Evolutionary conservation across 1,140 invertebrate species (phyloP).

Genomic region (Leptoteleia sp.): DNA sequence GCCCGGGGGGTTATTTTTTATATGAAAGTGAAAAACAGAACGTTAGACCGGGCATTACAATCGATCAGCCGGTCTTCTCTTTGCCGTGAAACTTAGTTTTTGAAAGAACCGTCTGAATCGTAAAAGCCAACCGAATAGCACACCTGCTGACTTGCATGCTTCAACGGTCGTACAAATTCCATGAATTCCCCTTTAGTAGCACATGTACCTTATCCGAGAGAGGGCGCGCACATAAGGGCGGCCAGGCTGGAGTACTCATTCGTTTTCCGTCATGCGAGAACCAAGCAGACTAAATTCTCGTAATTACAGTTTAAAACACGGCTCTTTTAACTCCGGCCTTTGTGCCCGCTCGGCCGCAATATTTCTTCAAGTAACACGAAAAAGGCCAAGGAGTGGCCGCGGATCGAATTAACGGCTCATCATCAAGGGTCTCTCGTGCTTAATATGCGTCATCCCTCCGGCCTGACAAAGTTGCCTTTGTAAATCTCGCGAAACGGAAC

Average conservation of each 20-base stretch:
- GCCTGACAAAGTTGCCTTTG: slow-evolving; percentile 17
- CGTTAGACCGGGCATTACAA: slow-evolving; percentile 14
- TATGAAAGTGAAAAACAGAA: slow-evolving; percentile 1
- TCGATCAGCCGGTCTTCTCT: slow-evolving; percentile 19
- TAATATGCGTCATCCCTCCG: slow-evolving; percentile 25
- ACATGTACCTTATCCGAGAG: slow-evolving; percentile 31
- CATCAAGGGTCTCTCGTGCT: slow-evolving; percentile 21
- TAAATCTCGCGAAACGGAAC: slow-evolving; percentile 9
- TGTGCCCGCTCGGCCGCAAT: slow-evolving; percentile 11
- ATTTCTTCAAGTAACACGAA: slow-evolving; percentile 20
- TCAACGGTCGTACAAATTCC: slow-evolving; percentile 57
- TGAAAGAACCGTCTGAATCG: slow-evolving; percentile 31
- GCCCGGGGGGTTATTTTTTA: slow-evolving; percentile 8
- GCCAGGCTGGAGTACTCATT: slow-evolving; percentile 36
- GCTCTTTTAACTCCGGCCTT: slow-evolving; percentile 32
- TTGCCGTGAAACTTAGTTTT: slow-evolving; percentile 22
- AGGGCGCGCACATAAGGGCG: slow-evolving; percentile 36
- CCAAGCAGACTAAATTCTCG: slow-evolving; percentile 40
- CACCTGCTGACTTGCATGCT: slow-evolving; percentile 55
- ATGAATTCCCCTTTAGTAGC: slow-evolving; percentile 54
- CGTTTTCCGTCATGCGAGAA: slow-evolving; percentile 48
- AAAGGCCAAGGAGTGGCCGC: slow-evolving; percentile 11
- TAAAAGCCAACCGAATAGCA: slow-evolving; percentile 41
- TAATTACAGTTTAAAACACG: slow-evolving; percentile 60
- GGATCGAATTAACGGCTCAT: slow-evolving; percentile 44